Evolutionary conservation across 2,888 invertebrate genomes (phyloP), one percentile per base, ranked within the genome.

Genomic region (Ptychoptera contaminata): DNA sequence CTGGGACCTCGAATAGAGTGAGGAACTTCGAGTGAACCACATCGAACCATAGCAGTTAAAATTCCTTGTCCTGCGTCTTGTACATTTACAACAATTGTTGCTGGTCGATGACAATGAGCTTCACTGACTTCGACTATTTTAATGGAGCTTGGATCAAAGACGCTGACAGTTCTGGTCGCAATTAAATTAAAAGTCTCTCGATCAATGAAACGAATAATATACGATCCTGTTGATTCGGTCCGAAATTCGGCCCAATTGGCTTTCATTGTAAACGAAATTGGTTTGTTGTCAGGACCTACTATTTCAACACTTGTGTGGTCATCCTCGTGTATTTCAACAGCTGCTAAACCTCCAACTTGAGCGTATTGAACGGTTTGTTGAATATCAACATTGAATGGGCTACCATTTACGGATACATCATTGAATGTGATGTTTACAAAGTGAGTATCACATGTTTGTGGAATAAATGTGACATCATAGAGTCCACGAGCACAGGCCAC

Each of bases 401-500:
- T 90, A 16, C 90, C 90, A 46, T 85, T 82, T 2, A 91, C 90
- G 29, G 86, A 75, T 57, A 88, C 87, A 56, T 92, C 92, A 58
- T 93, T 93, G 66, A 93, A 93, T 1, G 90, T 90, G 50, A 93
- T 91, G 48, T 90, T 91, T 11, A 93, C 90, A 54, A 82, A 88
- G 62, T 93, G 92, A 8, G 88, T 77, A 53, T 85, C 84, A 30
- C 82, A 76, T n/a, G 85, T 83, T 59, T 88, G 85, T 0, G 93
- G 92, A 16, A 91, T 77, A 61, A 91, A 92, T 0, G 91, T 91
- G 2, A 92, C 91, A 58, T 91, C 90, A 58, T 92, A 92, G 1
- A 92, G 70, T 0, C 92, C 92, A 23, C 92, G 75, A 2, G 91
- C 87, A 54, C 88, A 84, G 5, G 91, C 91, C 5, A 76, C 75